These are phyloP conservation scores for Odontamblyopus rebecca DNA, from an alignment of 2,797 vertebrate genomes.

Conservation along the genomic window DNA sequence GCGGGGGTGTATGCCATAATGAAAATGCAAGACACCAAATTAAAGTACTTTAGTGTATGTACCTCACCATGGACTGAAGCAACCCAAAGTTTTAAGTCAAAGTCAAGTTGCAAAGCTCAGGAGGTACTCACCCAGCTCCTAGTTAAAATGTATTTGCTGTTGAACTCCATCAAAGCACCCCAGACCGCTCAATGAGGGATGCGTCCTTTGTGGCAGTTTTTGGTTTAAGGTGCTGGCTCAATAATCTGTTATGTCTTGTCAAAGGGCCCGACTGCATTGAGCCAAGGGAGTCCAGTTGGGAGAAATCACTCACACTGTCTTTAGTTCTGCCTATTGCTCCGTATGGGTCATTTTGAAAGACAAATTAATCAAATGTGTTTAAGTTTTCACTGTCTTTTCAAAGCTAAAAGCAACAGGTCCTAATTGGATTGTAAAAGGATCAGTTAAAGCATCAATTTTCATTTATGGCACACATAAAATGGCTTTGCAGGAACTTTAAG, in stretches of 20 bases:
- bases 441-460: conserved; percentile 8
- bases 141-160: conserved; percentile 20
- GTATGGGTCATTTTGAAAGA: neutral
- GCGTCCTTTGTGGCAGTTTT: conserved; percentile 36
- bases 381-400: neutral
- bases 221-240: conserved; percentile 31
- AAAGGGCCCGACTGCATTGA: conserved; percentile 21
- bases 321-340: conserved; percentile 6
- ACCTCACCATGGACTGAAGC: conserved; percentile 12
- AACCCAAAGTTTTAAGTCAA: conserved; percentile 27
- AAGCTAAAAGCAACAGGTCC: conserved; percentile 3
- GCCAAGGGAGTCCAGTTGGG: conserved; percentile 10
- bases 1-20: conserved; percentile 29
- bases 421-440: conserved; percentile 11
- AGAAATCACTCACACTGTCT: conserved; percentile 11
- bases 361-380: conserved; percentile 11
- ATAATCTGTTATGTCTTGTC: conserved; percentile 38
- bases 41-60: conserved; percentile 8
- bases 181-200: conserved; percentile 28
- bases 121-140: conserved; percentile 10
- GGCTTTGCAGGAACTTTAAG: neutral
- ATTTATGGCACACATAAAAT: neutral
- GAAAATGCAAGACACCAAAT: conserved; percentile 18
- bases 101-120: conserved; percentile 37
- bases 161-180: conserved; percentile 24